These are phyloP conservation scores for Forbesichthys agassizii DNA, from an alignment of 2,113 vertebrate genomes.

Conservation along the genomic window DNA sequence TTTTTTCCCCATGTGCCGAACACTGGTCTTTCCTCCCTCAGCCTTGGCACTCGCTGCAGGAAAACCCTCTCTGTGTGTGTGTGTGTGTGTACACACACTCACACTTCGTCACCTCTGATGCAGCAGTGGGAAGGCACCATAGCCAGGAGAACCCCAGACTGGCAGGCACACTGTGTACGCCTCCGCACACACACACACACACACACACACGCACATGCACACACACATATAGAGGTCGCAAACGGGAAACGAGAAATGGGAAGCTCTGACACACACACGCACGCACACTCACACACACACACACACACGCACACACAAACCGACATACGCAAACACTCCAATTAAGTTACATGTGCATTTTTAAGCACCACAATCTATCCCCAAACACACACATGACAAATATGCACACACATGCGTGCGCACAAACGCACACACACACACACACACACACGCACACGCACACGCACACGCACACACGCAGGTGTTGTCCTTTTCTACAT, in stretches of 20 bases:
- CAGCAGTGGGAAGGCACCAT: conserved; percentile 61
- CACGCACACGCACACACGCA: background rate
- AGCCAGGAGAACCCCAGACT: conserved; percentile 76
- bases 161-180: conserved; percentile 70
- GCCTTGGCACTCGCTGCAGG: conserved; percentile 63
- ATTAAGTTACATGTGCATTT: background rate
- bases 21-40: conserved; percentile 64
- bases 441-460: background rate
- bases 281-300: conserved; percentile 21
- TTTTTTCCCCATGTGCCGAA: conserved; percentile 70
- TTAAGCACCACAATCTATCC: background rate
- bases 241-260: too few relatives aligned
- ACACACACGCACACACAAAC: background rate
- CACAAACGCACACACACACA: background rate
- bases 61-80: conserved; percentile 58
- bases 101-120: conserved; percentile 75
- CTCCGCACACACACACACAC: conserved; percentile 36
- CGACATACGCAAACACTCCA: background rate
- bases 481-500: conserved; percentile 15
- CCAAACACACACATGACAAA: conserved; percentile 5
- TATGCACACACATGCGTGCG: background rate
- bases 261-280: background rate
- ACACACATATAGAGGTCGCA: background rate
- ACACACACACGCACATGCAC: conserved; percentile 8
- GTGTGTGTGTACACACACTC: conserved; percentile 57